Conservation (phyloP, 2,797 vertebrate genomes). For the Amblyopsis hoosieri region DNA sequence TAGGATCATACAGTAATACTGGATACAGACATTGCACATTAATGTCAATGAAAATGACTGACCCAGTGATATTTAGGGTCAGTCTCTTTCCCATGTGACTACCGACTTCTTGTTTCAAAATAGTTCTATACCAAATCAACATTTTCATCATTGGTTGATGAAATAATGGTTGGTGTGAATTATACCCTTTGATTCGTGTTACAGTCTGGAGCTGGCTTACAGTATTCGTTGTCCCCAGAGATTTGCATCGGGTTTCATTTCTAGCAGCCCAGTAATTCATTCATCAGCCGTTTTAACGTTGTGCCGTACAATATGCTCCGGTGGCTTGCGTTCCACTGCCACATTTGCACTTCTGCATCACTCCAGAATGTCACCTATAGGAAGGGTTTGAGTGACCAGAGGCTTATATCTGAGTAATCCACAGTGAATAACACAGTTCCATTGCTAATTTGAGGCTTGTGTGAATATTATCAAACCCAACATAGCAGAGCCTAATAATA, state of each 20-base stretch:
- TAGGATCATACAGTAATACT: neutral
- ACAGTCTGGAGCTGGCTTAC: too few species aligned
- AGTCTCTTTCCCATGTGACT: constrained; percentile 26
- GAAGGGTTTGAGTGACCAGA: too few species aligned
- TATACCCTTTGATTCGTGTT: neutral
- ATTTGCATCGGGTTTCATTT: neutral
- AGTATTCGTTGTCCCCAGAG: too few species aligned
- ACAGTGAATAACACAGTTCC: constrained; percentile 1
- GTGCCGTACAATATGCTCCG: neutral
- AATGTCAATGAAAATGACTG: constrained; percentile 41
- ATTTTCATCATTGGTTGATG: neutral
- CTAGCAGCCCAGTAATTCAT: constrained; percentile 20
- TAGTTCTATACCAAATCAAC: neutral
- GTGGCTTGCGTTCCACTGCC: neutral
- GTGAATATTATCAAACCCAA: constrained; percentile 4
- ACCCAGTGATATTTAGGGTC: constrained; percentile 26
- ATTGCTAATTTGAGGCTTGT: constrained; percentile 4
- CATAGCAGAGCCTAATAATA: too few species aligned
- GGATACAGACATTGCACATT: constrained; percentile 34
- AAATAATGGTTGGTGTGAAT: neutral
- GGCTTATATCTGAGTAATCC: too few species aligned
- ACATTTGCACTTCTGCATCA: neutral
- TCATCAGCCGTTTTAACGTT: constrained; percentile 21
- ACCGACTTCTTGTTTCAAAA: neutral
- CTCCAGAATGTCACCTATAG: too few species aligned